These are phyloP conservation scores for Odontocerum albicorne DNA, from an alignment of 2,888 invertebrate genomes.

Conservation along the genomic window DNA sequence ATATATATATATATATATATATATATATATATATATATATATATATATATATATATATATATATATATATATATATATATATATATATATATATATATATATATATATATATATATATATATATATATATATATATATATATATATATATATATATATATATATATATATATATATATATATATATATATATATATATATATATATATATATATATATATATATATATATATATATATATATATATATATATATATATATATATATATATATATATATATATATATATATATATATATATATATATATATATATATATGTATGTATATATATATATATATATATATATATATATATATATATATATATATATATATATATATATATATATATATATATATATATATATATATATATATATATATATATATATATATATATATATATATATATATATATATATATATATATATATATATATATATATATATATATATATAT, in stretches of 20 bases:
- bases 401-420: too few species aligned
- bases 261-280: conserved; percentile 3
- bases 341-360: too few species aligned
- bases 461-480: too few species aligned
- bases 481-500: too few species aligned
- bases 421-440: too few species aligned
- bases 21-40: neutral
- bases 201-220: neutral
- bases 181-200: neutral
- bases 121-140: neutral
- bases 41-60: neutral
- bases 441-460: too few species aligned
- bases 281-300: too few species aligned
- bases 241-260: conserved; percentile 11
- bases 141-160: neutral
- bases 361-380: too few species aligned
- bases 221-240: neutral
- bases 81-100: neutral
- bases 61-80: neutral
- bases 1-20: neutral
- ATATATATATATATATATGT: too few species aligned
- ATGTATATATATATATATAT: too few species aligned
- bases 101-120: neutral
- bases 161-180: neutral
- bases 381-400: too few species aligned